Conservation (phyloP, 2,888 invertebrate genomes). For the Lasiommata megera region DNA sequence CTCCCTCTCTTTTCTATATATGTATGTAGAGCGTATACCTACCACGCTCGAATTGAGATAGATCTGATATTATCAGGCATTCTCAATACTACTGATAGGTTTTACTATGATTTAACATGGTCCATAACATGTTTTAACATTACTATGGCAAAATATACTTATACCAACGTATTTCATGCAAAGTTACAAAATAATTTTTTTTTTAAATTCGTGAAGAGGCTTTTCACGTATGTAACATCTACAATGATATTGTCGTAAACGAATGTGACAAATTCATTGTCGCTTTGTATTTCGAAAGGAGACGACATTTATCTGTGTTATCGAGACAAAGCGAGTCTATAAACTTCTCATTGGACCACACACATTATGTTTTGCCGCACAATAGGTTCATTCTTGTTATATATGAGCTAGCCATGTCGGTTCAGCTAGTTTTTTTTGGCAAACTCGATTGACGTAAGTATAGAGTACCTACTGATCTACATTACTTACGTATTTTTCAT, state of each 20-base stretch:
- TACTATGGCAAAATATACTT: no score
- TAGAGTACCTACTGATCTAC: no score
- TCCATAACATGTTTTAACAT: no score
- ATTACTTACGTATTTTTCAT: no score
- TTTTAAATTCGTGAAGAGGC: conserved; percentile 40
- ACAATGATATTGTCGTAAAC: conserved; percentile 69
- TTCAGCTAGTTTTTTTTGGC: conserved; percentile 60
- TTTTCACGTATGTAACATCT: conserved; percentile 26
- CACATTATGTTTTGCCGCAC: conserved; percentile 71
- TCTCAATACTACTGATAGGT: no score
- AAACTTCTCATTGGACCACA: conserved; percentile 79
- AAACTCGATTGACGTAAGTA: conserved; percentile 59
- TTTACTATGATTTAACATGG: no score
- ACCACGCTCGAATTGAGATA: no score
- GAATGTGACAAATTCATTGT: conserved; percentile 72
- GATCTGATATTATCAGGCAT: no score
- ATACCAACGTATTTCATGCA: no score
- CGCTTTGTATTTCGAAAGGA: conserved; percentile 71
- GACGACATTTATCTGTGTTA: conserved; percentile 79
- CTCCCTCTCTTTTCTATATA: no score
- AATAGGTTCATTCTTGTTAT: conserved; percentile 72
- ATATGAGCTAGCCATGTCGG: conserved; percentile 65
- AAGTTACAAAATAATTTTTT: conserved; percentile 6
- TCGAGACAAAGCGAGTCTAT: conserved; percentile 77
- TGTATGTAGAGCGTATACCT: no score